phyloP scores from a whole-genome alignment of 2,888 invertebrate species.

The Mythimna ferrago region DNA sequence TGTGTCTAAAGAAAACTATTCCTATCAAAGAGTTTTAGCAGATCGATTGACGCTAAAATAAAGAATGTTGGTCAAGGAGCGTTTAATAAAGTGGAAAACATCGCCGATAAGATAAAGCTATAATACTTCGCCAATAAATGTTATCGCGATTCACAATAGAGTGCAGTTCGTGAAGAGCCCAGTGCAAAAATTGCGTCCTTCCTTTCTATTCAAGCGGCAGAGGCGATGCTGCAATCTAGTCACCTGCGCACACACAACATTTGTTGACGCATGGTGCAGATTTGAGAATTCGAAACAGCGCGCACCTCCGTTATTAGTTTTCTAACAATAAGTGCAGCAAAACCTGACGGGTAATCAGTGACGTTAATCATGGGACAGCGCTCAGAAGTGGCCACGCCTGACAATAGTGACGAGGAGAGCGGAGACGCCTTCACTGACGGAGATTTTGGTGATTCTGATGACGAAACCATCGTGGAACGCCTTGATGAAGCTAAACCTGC shows the following conservation, averaged over 20 bases:
- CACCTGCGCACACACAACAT: slow-evolving; percentile 64
- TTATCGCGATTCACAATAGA: slow-evolving; percentile 75
- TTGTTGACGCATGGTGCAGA: slow-evolving; percentile 72
- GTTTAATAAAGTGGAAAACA: slow-evolving; percentile 79
- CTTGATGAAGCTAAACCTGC: slow-evolving; percentile 66
- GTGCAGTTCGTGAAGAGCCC: slow-evolving; percentile 73
- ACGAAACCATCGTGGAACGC: slow-evolving; percentile 77
- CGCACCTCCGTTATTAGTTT: slow-evolving; percentile 71
- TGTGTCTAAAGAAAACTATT: slow-evolving; percentile 43
- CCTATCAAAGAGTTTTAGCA: slow-evolving; percentile 58
- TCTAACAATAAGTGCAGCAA: slow-evolving; percentile 73
- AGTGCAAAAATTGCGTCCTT: slow-evolving; percentile 79
- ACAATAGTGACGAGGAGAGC: slow-evolving; percentile 85
- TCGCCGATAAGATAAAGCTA: slow-evolving; percentile 84
- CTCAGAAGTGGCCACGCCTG: slow-evolving; percentile 80
- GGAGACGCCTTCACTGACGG: slow-evolving; percentile 87
- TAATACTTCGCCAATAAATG: slow-evolving; percentile 71
- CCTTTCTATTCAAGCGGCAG: slow-evolving; percentile 76
- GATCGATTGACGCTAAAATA: slow-evolving; percentile 67
- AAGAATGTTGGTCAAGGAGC: slow-evolving; percentile 79
- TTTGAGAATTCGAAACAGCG: slow-evolving; percentile 78
- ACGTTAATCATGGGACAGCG: slow-evolving; percentile 79
- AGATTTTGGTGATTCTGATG: slow-evolving; percentile 86
- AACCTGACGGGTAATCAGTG: slow-evolving; percentile 66
- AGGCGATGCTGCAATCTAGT: slow-evolving; percentile 69